Evolutionary conservation across 2,797 vertebrate genomes (phyloP).

Genomic region (Oreochromis grahami): DNA sequence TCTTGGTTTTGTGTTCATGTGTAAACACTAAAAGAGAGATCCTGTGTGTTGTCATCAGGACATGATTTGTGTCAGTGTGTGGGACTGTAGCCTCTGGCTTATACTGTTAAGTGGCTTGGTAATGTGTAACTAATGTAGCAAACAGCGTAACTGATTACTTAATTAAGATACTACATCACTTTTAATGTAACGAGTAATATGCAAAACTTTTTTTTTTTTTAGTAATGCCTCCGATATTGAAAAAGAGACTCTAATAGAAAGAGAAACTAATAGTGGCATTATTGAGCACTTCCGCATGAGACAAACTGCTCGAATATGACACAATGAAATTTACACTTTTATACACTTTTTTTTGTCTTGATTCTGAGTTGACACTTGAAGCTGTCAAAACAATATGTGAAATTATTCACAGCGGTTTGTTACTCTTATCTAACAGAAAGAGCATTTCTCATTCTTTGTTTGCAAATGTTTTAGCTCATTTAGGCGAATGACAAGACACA

Average conservation of each 20-base stretch:
- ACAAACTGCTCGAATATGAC: not conserved
- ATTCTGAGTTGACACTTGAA: not conserved
- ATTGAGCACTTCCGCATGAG: not conserved
- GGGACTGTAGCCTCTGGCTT: not conserved
- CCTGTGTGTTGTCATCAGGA: not conserved
- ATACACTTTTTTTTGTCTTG: not conserved
- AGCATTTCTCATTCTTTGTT: not conserved
- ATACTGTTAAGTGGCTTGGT: not conserved
- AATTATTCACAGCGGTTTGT: not conserved
- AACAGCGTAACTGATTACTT: not conserved
- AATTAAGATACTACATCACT: not conserved
- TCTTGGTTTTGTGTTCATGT: not conserved
- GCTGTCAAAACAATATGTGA: not conserved
- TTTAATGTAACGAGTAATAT: not conserved
- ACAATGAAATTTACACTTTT: not conserved
- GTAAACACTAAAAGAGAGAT: not conserved
- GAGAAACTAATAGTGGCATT: not conserved
- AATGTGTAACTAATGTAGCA: not conserved
- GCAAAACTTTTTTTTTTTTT: not conserved
- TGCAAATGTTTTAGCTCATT: not conserved
- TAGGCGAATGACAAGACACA: not conserved
- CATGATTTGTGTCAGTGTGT: not conserved
- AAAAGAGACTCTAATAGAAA: not conserved
- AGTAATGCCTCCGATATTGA: not conserved
- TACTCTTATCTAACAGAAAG: not conserved